A percentile compares a stretch with the other conserved stretches of the same genome.
Evolutionary conservation across 2,113 vertebrate genomes (phyloP).

Genomic region (Apaloderma vittatum): DNA sequence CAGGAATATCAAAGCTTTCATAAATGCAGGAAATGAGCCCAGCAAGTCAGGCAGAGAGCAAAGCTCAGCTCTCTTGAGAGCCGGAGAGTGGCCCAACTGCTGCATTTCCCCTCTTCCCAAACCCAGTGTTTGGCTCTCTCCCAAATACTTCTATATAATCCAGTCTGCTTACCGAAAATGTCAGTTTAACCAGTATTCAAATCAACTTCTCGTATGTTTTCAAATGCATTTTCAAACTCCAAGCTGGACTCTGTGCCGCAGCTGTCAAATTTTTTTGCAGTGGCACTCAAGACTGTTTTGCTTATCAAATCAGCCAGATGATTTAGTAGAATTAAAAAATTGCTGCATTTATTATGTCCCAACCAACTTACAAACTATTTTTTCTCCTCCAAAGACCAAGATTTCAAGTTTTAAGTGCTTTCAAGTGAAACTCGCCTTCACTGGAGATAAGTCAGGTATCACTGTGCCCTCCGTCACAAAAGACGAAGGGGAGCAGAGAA

Average conservation of each 20-base stretch:
- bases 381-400: background rate
- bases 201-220: background rate
- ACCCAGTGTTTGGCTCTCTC: background rate
- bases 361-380: background rate
- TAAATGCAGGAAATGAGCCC: background rate
- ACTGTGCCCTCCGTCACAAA: background rate
- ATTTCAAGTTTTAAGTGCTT: background rate
- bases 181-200: background rate
- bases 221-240: background rate
- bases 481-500: background rate
- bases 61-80: conserved; percentile 9
- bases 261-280: background rate
- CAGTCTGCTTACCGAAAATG: background rate
- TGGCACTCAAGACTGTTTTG: background rate
- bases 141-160: background rate
- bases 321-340: background rate
- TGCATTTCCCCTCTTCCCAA: background rate
- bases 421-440: background rate
- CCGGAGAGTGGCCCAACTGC: background rate
- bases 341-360: background rate
- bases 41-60: background rate
- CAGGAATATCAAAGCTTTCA: background rate
- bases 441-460: background rate
- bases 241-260: background rate
- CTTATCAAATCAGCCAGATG: background rate